Conservation (phyloP, 2,113 vertebrate species). For the Cathartes aura region DNA sequence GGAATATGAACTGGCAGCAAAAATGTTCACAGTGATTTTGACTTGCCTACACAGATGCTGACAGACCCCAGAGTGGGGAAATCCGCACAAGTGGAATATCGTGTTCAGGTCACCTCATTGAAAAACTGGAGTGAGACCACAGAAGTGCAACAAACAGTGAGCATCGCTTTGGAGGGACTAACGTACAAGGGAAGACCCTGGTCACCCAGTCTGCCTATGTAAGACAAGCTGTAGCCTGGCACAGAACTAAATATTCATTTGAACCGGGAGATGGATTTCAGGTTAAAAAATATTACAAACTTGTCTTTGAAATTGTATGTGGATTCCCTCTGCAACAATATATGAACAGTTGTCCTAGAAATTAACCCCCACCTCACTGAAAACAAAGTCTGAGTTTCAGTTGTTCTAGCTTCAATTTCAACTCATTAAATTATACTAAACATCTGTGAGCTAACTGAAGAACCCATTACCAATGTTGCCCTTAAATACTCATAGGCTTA, state of each 20-base stretch:
- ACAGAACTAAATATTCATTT: background rate
- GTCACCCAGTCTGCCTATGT: rapidly evolving
- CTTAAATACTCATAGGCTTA: background rate
- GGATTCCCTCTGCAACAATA: background rate
- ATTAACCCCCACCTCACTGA: background rate
- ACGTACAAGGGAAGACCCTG: background rate
- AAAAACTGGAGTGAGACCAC: slow-evolving; percentile 27
- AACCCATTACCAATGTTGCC: background rate
- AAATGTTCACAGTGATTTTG: slow-evolving; percentile 1
- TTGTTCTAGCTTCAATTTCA: background rate
- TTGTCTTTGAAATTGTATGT: background rate
- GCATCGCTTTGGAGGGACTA: background rate
- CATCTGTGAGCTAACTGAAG: background rate
- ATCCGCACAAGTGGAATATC: background rate
- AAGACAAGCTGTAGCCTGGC: background rate
- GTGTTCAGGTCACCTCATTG: background rate
- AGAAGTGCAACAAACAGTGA: background rate
- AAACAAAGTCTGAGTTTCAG: background rate
- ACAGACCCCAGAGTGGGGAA: background rate
- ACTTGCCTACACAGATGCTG: background rate
- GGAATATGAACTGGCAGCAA: background rate
- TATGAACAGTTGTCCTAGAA: background rate
- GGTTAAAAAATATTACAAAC: background rate
- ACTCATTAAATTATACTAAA: background rate
- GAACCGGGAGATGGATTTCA: background rate